A percentile compares a stretch with the other conserved stretches of the same genome.
Evolutionary conservation across 2,113 vertebrate species (phyloP).

Genomic region (Syngnathoides biaculeatus): DNA sequence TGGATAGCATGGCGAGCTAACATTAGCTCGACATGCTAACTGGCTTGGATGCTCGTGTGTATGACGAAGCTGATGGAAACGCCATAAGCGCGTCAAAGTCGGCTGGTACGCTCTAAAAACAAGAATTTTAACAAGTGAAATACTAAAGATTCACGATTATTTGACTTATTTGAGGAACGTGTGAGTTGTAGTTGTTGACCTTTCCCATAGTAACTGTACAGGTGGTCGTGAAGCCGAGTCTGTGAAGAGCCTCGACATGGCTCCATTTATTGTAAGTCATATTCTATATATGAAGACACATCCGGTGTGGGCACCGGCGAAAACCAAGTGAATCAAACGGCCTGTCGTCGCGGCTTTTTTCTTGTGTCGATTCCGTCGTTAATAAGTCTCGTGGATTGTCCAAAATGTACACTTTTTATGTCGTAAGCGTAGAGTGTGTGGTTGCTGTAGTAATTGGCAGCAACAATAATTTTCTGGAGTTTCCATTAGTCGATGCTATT

Average conservation of each 20-base stretch:
- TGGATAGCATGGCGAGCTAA: constrained; percentile 24
- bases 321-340: not conserved
- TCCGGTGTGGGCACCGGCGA: not conserved
- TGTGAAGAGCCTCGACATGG: not conserved
- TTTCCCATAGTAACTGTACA: constrained; percentile 41
- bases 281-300: not conserved
- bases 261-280: not conserved
- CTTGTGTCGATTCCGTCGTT: not conserved
- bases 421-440: not conserved
- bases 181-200: constrained; percentile 25
- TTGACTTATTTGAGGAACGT: not conserved
- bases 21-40: constrained; percentile 10
- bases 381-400: not conserved
- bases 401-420: not conserved
- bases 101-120: not conserved
- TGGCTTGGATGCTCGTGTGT: constrained; percentile 30
- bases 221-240: constrained; percentile 8
- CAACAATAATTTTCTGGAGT: not conserved
- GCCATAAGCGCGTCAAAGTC: not conserved
- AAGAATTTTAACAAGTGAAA: too few relatives aligned
- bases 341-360: not conserved
- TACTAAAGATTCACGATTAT: not conserved
- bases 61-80: constrained; percentile 3
- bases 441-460: not conserved
- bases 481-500: too few relatives aligned